Evolutionary conservation across 2,888 invertebrate genomes (phyloP).

Genomic region (Hypomecis atomaria): DNA sequence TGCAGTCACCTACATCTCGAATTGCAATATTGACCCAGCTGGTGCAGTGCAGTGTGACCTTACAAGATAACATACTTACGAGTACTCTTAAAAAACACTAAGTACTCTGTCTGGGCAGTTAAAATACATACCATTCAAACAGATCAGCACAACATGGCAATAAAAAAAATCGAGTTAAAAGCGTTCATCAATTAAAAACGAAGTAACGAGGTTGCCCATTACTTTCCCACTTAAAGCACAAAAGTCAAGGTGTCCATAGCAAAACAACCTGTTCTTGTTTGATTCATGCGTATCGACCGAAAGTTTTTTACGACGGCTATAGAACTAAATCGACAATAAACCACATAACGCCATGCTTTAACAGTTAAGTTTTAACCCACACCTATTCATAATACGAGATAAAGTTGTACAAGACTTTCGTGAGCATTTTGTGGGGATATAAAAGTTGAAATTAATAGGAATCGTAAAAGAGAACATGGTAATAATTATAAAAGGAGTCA

Average conservation of each 20-base stretch:
- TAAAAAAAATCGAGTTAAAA: slow-evolving; percentile 11
- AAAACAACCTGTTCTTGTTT: slow-evolving; percentile 24
- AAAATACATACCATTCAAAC: neutral
- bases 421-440: slow-evolving; percentile 5
- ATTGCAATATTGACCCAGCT: no score
- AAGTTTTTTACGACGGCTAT: slow-evolving; percentile 20
- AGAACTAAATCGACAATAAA: slow-evolving; percentile 22
- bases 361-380: slow-evolving; percentile 22
- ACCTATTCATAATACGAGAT: slow-evolving; percentile 16
- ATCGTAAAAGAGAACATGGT: slow-evolving; percentile 29
- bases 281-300: slow-evolving; percentile 10
- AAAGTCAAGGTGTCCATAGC: slow-evolving; percentile 22
- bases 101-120: no score
- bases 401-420: neutral
- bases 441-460: slow-evolving; percentile 19
- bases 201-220: slow-evolving; percentile 13
- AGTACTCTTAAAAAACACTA: no score
- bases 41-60: no score
- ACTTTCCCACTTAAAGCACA: slow-evolving; percentile 22
- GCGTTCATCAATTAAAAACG: slow-evolving; percentile 18
- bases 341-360: slow-evolving; percentile 13
- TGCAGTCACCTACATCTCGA: no score
- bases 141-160: neutral
- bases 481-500: slow-evolving; percentile 38
- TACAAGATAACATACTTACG: no score